phyloP scores from a whole-genome alignment of 2,113 vertebrate species.

The Pseudorhombus dupliciocellatus region DNA sequence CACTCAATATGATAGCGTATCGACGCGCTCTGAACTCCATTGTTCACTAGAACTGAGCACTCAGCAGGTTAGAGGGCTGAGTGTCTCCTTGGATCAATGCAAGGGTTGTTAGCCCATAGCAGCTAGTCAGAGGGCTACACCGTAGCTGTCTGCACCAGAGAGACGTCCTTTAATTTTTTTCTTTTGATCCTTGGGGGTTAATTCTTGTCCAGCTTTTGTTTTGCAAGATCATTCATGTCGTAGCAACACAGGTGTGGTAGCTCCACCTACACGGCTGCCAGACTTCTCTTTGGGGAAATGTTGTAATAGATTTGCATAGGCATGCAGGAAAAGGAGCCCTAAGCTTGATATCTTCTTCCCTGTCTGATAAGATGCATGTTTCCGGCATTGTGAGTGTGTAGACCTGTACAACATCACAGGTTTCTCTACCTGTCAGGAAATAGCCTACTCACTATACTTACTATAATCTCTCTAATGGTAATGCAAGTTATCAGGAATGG shows the following conservation, averaged over 20 bases:
- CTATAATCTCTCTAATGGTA: not conserved
- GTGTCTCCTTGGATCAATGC: conserved; percentile 83
- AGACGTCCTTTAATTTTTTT: conserved; percentile 43
- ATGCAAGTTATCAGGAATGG: not conserved
- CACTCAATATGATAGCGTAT: conserved; percentile 82
- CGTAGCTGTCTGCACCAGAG: conserved; percentile 26
- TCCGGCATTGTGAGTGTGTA: conserved; percentile 48
- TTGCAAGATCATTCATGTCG: conserved; percentile 26
- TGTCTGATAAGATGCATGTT: conserved; percentile 60
- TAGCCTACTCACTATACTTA: conserved; percentile 31
- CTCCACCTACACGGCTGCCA: conserved; percentile 12
- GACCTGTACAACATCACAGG: conserved; percentile 51
- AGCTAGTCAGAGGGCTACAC: conserved; percentile 59
- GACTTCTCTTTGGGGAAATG: conserved; percentile 38
- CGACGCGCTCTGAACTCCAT: conserved; percentile 80
- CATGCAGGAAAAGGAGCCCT: conserved; percentile 46
- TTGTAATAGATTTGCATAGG: conserved; percentile 64
- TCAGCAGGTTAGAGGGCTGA: conserved; percentile 84
- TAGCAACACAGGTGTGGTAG: conserved; percentile 4
- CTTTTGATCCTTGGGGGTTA: conserved; percentile 33
- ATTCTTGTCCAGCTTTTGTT: conserved; percentile 35
- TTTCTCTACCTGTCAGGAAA: conserved; percentile 39
- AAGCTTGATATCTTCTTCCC: conserved; percentile 66
- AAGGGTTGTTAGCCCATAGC: conserved; percentile 75
- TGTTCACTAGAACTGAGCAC: conserved; percentile 84